phyloP scores from a whole-genome alignment of 2,888 invertebrate species.

The Acrobasis repandana region DNA sequence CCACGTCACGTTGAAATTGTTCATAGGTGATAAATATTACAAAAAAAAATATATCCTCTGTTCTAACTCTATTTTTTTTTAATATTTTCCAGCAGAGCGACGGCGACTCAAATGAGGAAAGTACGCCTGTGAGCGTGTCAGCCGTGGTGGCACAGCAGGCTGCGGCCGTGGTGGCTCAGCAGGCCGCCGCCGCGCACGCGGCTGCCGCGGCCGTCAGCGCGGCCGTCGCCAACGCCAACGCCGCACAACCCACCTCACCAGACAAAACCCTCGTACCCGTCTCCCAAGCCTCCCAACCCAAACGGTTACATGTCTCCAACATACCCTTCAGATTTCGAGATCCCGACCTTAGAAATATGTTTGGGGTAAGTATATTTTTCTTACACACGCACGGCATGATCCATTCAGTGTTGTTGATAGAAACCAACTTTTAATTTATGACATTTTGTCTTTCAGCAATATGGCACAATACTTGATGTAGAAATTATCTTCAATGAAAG shows the following conservation, averaged over 20 bases:
- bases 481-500: slow-evolving; percentile 99
- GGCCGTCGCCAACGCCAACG: slow-evolving; percentile 53
- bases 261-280: slow-evolving; percentile 80
- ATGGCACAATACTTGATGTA: slow-evolving; percentile 99
- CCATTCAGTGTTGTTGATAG: slow-evolving; percentile 36
- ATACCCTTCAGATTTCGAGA: slow-evolving; percentile 99
- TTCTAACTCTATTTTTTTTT: not conserved
- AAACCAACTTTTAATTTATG: slow-evolving; percentile 46
- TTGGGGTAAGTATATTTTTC: slow-evolving; percentile 91
- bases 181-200: slow-evolving; percentile 78
- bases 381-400: slow-evolving; percentile 45
- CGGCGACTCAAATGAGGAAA: slow-evolving; percentile 81
- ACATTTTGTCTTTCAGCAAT: slow-evolving; percentile 92
- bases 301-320: slow-evolving; percentile 99
- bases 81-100: slow-evolving; percentile 60
- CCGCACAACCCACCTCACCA: slow-evolving; percentile 62
- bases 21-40: too few species aligned
- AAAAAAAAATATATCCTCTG: too few species aligned
- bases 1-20: too few species aligned
- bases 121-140: slow-evolving; percentile 78
- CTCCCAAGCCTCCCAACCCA: slow-evolving; percentile 87
- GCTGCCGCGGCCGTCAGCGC: slow-evolving; percentile 66
- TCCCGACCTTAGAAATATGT: slow-evolving; percentile 98
- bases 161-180: slow-evolving; percentile 66
- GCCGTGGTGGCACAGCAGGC: slow-evolving; percentile 64